Evolutionary conservation across 1,140 invertebrate genomes (phyloP).

Genomic region (Theocolax elegans): DNA sequence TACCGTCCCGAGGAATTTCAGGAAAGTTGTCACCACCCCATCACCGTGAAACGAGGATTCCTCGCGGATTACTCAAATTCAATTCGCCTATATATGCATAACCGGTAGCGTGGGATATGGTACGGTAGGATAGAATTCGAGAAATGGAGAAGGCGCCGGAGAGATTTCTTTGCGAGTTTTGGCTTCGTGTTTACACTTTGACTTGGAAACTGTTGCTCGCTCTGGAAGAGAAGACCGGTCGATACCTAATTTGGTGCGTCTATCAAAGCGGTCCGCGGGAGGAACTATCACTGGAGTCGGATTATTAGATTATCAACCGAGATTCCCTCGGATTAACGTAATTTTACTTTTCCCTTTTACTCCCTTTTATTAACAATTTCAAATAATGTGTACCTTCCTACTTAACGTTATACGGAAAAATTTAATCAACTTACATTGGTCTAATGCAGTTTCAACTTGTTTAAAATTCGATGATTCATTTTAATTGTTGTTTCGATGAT

Average conservation of each 20-base stretch:
- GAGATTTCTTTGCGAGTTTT: slow-evolving; percentile 1
- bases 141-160: too few relatives aligned
- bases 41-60: slow-evolving; percentile 37
- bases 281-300: background rate
- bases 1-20: slow-evolving; percentile 40
- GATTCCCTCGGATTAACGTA: background rate
- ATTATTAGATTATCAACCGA: slow-evolving; percentile 20
- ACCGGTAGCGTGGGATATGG: too few relatives aligned
- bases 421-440: too few relatives aligned
- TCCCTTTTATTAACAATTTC: too few relatives aligned
- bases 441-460: too few relatives aligned
- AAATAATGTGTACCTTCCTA: too few relatives aligned
- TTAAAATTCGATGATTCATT: too few relatives aligned
- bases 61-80: slow-evolving; percentile 42
- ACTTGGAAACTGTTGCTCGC: slow-evolving; percentile 4
- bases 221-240: background rate
- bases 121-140: too few relatives aligned
- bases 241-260: slow-evolving; percentile 15
- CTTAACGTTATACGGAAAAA: too few relatives aligned
- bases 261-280: background rate
- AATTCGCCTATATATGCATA: background rate
- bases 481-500: too few relatives aligned
- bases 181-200: slow-evolving; percentile 1
- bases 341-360: too few relatives aligned
- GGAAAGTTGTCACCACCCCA: background rate